Percentiles rank a stretch among this genome's conserved stretches.
phyloP scores from a whole-genome alignment of 92 coral and sea anemone species.

The Palythoa heliodiscus region DNA sequence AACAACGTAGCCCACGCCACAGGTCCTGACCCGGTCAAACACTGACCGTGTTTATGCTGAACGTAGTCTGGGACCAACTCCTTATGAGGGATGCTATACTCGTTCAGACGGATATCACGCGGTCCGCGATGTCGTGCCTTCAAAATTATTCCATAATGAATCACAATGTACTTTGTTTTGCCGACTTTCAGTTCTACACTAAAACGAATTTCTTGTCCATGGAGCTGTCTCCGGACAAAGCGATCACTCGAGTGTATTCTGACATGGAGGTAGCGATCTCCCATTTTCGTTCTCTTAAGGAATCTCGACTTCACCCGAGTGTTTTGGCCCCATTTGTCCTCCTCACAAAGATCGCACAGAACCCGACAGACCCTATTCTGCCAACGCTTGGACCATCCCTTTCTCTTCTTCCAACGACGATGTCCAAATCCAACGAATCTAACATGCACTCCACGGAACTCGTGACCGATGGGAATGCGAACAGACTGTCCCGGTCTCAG shows the following conservation, averaged over 20 bases:
- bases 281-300: constrained; percentile 68
- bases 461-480: constrained; percentile 71
- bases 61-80: constrained; percentile 79
- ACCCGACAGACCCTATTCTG: constrained; percentile 83
- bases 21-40: constrained; percentile 86
- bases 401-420: constrained; percentile 38
- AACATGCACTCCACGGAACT: constrained; percentile 64
- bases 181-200: constrained; percentile 71
- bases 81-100: constrained; percentile 59
- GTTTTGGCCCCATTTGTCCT: constrained; percentile 51
- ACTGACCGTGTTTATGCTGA: constrained; percentile 75
- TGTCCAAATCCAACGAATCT: constrained; percentile 76
- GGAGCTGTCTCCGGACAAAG: constrained; percentile 75
- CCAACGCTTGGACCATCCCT: constrained; percentile 70
- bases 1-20: constrained; percentile 93
- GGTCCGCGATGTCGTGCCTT: constrained; percentile 55
- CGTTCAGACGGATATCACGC: constrained; percentile 47
- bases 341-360: constrained; percentile 71
- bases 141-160: constrained; percentile 76
- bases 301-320: constrained; percentile 58
- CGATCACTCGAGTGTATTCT: constrained; percentile 67
- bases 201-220: constrained; percentile 81
- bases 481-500: constrained; percentile 79
- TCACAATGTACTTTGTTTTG: constrained; percentile 48
- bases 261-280: constrained; percentile 75